Evolutionary conservation across 2,797 vertebrate species (phyloP).

Genomic region (Neosilurus mollespiculum): DNA sequence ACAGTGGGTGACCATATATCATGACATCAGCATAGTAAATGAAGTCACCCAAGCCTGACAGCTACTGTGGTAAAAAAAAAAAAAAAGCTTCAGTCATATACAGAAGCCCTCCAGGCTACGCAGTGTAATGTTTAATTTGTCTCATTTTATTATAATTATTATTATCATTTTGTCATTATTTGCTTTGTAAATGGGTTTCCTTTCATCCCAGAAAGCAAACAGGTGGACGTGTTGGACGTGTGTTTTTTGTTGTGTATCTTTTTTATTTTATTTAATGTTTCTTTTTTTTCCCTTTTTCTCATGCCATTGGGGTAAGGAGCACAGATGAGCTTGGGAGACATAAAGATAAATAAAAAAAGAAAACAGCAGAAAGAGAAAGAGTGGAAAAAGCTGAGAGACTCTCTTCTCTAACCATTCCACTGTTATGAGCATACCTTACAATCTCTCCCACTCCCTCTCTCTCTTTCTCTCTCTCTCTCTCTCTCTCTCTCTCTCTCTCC

Average conservation of each 20-base stretch:
- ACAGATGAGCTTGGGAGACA: constrained; percentile 32
- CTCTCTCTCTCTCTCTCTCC: too few relatives aligned
- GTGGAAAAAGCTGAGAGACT: neutral
- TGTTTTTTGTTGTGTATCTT: constrained; percentile 71
- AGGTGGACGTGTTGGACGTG: constrained; percentile 73
- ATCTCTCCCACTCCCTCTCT: too few relatives aligned
- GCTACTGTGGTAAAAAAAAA: constrained; percentile 38
- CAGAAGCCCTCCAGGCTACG: constrained; percentile 73
- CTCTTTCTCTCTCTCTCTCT: too few relatives aligned
- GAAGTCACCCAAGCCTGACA: constrained; percentile 49
- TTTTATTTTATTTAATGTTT: constrained; percentile 41
- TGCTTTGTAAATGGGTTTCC: constrained; percentile 65
- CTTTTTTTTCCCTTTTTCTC: constrained; percentile 68
- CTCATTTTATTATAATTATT: neutral
- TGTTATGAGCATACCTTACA: too few relatives aligned
- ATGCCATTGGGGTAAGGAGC: constrained; percentile 63
- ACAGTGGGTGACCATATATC: constrained; percentile 52
- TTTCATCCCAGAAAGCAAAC: constrained; percentile 68
- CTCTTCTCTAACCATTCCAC: too few relatives aligned
- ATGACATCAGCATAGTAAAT: constrained; percentile 68
- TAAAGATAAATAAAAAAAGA: constrained; percentile 29
- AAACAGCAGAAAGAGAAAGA: neutral
- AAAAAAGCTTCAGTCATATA: constrained; percentile 65
- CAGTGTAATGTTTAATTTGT: constrained; percentile 68
- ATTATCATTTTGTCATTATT: constrained; percentile 28